Evolutionary conservation across 2,888 invertebrate species (phyloP).

Genomic region (Encarsia formosa): DNA sequence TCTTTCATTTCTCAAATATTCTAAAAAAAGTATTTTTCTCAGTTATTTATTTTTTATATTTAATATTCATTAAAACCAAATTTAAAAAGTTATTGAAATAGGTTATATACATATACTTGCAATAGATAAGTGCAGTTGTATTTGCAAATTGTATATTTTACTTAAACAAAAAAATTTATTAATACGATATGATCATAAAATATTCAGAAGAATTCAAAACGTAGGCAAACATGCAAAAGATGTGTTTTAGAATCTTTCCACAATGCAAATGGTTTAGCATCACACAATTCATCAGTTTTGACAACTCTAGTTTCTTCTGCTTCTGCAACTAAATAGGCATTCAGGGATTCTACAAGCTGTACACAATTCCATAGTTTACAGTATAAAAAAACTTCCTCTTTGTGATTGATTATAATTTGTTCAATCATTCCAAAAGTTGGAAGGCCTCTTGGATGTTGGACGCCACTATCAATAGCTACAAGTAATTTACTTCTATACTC

Average conservation of each 20-base stretch:
- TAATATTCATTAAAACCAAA: background rate
- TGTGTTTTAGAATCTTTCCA: constrained; percentile 10
- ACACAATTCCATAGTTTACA: constrained; percentile 5
- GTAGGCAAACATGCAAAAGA: constrained; percentile 11
- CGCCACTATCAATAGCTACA: constrained; percentile 12
- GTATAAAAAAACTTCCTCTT: constrained; percentile 9
- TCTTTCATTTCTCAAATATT: background rate
- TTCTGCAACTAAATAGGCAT: constrained; percentile 14
- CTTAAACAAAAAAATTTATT: too few species aligned
- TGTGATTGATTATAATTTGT: constrained; percentile 8
- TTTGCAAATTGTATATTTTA: too few species aligned
- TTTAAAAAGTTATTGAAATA: background rate
- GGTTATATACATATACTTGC: too few species aligned
- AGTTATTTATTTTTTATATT: background rate
- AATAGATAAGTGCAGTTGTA: too few species aligned
- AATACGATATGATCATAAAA: too few species aligned
- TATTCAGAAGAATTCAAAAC: constrained; percentile 12
- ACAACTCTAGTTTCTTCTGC: background rate
- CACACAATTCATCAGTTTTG: constrained; percentile 1
- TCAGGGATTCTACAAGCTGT: constrained; percentile 9
- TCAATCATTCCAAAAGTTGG: constrained; percentile 16
- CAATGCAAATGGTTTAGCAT: constrained; percentile 12
- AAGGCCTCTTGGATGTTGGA: background rate
- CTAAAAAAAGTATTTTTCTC: too few species aligned
- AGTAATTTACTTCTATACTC: constrained; percentile 13